Evolutionary conservation across 1,140 invertebrate species (phyloP).

Genomic region (Drosophila pruinosa): DNA sequence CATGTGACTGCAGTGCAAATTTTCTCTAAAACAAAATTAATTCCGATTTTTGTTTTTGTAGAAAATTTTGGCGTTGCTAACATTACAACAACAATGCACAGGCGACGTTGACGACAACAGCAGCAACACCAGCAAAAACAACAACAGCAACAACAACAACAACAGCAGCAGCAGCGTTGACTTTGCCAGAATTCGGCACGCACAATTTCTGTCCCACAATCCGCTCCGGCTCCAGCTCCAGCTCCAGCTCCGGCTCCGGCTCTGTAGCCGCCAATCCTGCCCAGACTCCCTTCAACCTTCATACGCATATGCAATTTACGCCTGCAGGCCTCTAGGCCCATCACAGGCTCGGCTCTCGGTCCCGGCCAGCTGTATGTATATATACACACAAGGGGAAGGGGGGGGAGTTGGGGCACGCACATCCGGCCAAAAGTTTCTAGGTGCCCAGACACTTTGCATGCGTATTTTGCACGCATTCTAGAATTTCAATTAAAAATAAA

Average conservation of each 20-base stretch:
- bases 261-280: background rate
- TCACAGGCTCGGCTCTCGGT: conserved; percentile 1
- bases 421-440: conserved; percentile 66
- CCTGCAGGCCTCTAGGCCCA: conserved; percentile 62
- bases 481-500: conserved; percentile 83
- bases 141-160: conserved; percentile 19
- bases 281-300: conserved; percentile 10
- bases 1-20: conserved; percentile 50
- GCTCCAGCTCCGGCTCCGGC: conserved; percentile 10
- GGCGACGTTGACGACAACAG: conserved; percentile 49
- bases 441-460: conserved; percentile 80
- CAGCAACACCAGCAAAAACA: too few relatives aligned
- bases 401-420: background rate
- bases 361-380: conserved; percentile 27
- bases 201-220: conserved; percentile 68
- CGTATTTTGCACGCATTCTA: conserved; percentile 83
- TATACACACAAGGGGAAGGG: background rate
- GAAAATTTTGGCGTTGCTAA: conserved; percentile 74
- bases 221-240: background rate
- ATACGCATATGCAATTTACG: conserved; percentile 73
- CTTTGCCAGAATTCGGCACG: conserved; percentile 41
- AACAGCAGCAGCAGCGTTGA: conserved; percentile 11
- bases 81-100: conserved; percentile 60
- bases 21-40: conserved; percentile 82
- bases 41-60: conserved; percentile 80